Base-by-base conservation (phyloP, 2,113 vertebrate species). In the Hepsetus odoe region DNA sequence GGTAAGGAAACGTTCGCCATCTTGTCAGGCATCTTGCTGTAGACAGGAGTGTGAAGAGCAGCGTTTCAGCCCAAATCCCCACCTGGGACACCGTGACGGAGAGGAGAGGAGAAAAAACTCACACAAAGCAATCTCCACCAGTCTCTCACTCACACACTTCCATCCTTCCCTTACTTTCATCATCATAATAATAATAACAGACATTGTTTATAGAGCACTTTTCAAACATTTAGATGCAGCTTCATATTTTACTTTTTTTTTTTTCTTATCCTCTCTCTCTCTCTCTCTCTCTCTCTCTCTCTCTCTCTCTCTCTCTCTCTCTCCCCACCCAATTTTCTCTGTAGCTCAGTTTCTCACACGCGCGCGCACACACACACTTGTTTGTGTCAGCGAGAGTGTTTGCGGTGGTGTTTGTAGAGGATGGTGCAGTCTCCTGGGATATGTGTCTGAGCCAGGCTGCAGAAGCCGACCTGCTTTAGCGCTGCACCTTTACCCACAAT, bases 1-100 rank as follows among this genome's bases (percentile, higher is more conserved):
- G 33, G 33, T 10, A 20, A 65, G 33, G 61, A 65, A 10, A 22
- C 35, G 84, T 81, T 85, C 66, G 87, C 72, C 13, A 73, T 76
- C 68, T 81, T 83, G 83, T 87, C 85, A 86, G 84, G 81, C 74
- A 67, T 77, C 78, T 79, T 81, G 85, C 85, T 78, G 32, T 28
- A 38, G 61, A 65, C 59, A n/a, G 16, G 28, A 26, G 26, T 11
- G 28, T 35, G 40, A 61, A n/a, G n/a, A 56, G 16, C 35, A 28
- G 55, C 28, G 35, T 28, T 69, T 26, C 46, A 22, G 6, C 0
- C 58, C 24, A 33, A 40, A 30, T 32, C 14, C 5, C 16, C 28
- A 32, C 18, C 9, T 9, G 59, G 30, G 61, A 26, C 5, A 24
- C 30, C 18, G 5, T 20, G 13, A 35, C 28, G 10, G 32, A 22